Base-by-base conservation (phyloP, 2,797 vertebrate species). In the Molossus molossus region DNA sequence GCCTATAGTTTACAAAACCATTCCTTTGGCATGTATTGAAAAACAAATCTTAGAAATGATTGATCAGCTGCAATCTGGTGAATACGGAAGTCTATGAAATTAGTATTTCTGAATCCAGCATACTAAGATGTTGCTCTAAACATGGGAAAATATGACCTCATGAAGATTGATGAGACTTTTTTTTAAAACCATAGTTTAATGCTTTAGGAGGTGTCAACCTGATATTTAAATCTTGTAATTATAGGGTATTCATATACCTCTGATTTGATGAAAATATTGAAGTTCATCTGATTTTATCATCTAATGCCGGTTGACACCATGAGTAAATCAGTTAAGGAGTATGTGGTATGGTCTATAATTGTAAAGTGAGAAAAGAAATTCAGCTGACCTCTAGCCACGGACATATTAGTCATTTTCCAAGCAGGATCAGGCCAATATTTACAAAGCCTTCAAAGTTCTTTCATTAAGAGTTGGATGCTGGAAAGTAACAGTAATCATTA, bases 61-160 rank as follows among this genome's bases (percentile, higher is more conserved):
- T 92, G 18, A 91, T 58, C 79, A 64, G 20, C 45, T 86, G 1
- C 4, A 57, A 77, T 75, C 17, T 88, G 67, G 84, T 93, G 64
- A 91, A 67, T 92, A 79, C n/a, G 76, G 65, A 91, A 88, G 64
- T 83, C 9, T 50, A 45, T 83, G 18, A 93, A 87, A 80, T 65
- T 3, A 64, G 15, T 58, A 33, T 73, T 64, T 57, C 27, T 45
- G 27, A 91, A 82, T 53, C 87, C 8, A 67, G 23, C 20, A 76
- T 58, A 29, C 6, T 20, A 82, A 72, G 13, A 45, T 21, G 5
- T 53, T 77, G 29, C 6, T 84, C 6, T 85, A 94, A 91, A 90
- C 81, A 65, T 20, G 45, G 25, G 27, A 86, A 92, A 87, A 91
- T 45, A 65, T 29, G 9, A 58, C 29, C 13, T 84, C 4, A 45